phyloP scores from a whole-genome alignment of 2,113 vertebrate genomes.

The Chroicocephalus ridibundus region DNA sequence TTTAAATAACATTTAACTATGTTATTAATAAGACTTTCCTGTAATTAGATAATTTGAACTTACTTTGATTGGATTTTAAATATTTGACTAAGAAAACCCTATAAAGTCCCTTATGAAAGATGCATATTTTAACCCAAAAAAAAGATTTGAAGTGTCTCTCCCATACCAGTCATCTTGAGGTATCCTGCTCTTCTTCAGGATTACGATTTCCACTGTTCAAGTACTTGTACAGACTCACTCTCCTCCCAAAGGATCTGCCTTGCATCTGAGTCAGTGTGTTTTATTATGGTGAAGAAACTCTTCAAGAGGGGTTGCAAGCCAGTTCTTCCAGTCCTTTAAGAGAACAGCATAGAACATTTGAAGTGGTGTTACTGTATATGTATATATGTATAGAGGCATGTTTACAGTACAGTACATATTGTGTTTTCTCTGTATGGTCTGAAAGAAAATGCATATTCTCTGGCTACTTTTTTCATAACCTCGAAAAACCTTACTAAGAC shows the following conservation, averaged over 20 bases:
- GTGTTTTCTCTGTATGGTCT: not conserved
- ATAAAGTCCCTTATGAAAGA: not conserved
- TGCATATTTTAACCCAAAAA: not conserved
- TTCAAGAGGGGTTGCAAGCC: not conserved
- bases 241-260: not conserved
- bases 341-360: not conserved
- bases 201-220: not conserved
- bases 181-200: not conserved
- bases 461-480: not conserved
- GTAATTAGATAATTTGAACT: not conserved
- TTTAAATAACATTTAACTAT: not conserved
- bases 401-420: fast-evolving
- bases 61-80: not conserved
- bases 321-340: not conserved
- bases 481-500: not conserved
- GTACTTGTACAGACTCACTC: not conserved
- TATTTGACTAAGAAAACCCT: not conserved
- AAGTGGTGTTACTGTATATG: not conserved
- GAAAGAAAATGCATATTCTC: not conserved
- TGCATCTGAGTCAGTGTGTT: not conserved
- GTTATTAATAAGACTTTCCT: not conserved
- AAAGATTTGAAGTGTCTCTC: not conserved
- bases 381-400: too few species aligned
- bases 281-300: not conserved
- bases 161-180: not conserved